Evolutionary conservation across 1,140 invertebrate species (phyloP), one percentile per base, ranked within the genome.

Genomic region (Papilio aristodemus): DNA sequence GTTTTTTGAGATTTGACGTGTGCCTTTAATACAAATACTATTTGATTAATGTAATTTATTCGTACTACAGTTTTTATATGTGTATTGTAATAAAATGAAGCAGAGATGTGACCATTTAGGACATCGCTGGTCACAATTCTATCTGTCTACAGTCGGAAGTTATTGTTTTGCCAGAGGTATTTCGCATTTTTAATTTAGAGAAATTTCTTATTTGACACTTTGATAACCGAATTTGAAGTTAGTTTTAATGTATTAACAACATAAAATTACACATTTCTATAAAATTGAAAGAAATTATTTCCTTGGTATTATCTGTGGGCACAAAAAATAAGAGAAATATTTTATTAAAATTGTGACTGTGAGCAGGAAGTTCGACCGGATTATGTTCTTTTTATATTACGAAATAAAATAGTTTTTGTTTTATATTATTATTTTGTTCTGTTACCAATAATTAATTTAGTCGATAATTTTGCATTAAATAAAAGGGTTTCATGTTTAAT

Each of bases 401-500:
- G 46, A 54, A 54, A 22, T 54, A 54, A 54, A 22, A 22, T 54
- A 10, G 43, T 46, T 54, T 39, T 54, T 54, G 22, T 54, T 54
- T 50, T 54, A 54, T 36, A 36, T 62, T 62, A 17, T 59, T 59
- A 46, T 66, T 39, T 46, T 66, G 17, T 66, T 66, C 43, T 66
- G 63, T 66, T 66, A 66, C 63, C 63, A 50, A 17, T 66, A 50
- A 50, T 66, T 36, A 62, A 38, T 62, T 37, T 66, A 66, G 63
- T 36, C 27, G 17, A 66, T 66, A 66, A 46, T 46, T 66, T 50
- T 37, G 63, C 25, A 50, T 46, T 66, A 50, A 71, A 71, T 71
- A 71, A 71, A 71, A 71, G 63, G 63, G 41, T 66, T 66, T 66
- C 22, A 66, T 66, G 63, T 66, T 67, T 54, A 70, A 62, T 63